Evolutionary conservation across 1,140 invertebrate species (phyloP).

Genomic region (Mycetomoellerius zeteki): DNA sequence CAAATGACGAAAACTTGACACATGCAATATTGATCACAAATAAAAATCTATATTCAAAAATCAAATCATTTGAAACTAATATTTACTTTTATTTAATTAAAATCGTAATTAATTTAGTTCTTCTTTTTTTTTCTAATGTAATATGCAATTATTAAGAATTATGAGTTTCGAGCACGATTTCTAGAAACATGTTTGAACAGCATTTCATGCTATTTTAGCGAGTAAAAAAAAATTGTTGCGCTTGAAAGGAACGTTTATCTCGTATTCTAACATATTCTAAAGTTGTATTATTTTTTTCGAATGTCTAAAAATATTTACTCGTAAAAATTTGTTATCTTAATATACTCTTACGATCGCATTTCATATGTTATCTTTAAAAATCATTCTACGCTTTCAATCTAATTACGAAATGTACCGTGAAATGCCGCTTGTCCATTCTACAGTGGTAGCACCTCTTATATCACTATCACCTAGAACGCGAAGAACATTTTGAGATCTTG

Average conservation of each 20-base stretch:
- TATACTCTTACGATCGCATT: not conserved
- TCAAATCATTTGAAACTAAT: not conserved
- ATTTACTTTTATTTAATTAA: not conserved
- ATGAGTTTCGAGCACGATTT: not conserved
- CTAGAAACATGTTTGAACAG: not conserved
- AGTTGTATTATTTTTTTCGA: not conserved
- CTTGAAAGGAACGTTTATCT: not conserved
- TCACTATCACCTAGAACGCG: slow-evolving; percentile 44
- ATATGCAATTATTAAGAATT: slow-evolving; percentile 2
- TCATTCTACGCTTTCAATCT: slow-evolving; percentile 39
- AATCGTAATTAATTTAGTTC: slow-evolving; percentile 3
- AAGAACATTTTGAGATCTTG: slow-evolving; percentile 45
- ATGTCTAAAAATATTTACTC: not conserved
- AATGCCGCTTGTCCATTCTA: slow-evolving; percentile 18
- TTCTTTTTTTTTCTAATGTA: not conserved
- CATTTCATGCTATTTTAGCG: not conserved
- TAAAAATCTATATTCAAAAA: not conserved
- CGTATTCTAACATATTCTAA: not conserved
- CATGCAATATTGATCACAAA: not conserved
- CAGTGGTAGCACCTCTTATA: slow-evolving; percentile 27
- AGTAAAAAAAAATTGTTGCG: not conserved
- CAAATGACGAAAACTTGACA: not conserved
- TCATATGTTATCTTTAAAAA: slow-evolving; percentile 35
- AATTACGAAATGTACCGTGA: slow-evolving; percentile 51
- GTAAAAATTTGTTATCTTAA: not conserved